Evolutionary conservation across 2,797 vertebrate genomes (phyloP).

Genomic region (Chelmon rostratus): DNA sequence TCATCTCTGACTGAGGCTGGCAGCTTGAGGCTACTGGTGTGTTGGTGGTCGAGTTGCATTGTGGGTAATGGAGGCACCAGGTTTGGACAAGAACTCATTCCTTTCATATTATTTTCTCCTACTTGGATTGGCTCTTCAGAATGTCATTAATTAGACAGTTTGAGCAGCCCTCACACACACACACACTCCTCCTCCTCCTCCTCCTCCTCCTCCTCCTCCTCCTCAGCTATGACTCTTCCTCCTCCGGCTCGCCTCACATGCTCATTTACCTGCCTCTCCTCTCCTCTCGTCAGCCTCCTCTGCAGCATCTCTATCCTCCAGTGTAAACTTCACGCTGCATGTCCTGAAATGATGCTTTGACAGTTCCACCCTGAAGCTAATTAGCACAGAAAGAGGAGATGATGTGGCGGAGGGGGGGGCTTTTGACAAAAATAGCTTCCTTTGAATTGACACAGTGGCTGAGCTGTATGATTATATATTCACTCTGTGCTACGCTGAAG

Average conservation of each 20-base stretch:
- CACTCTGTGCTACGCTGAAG: constrained; percentile 9
- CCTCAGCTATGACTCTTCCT: no score
- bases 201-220: no score
- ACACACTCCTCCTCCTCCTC: not conserved
- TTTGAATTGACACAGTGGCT: constrained; percentile 9
- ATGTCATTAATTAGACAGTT: not conserved
- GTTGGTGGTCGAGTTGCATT: not conserved
- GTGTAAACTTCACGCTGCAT: constrained; percentile 37
- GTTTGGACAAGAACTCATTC: not conserved
- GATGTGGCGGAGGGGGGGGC: constrained; percentile 9
- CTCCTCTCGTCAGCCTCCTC: constrained; percentile 8
- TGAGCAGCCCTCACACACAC: not conserved
- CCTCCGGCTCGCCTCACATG: not conserved
- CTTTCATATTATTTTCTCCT: not conserved
- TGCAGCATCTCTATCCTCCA: constrained; percentile 28
- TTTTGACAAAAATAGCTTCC: constrained; percentile 41
- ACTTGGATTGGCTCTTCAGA: not conserved
- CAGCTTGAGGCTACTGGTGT: no score
- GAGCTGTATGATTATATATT: constrained; percentile 24
- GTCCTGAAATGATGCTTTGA: constrained; percentile 40
- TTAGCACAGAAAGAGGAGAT: constrained; percentile 35
- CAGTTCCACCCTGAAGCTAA: constrained; percentile 50
- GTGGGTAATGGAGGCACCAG: not conserved
- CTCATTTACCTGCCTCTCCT: constrained; percentile 13
- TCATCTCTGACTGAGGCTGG: no score